Base-by-base conservation (phyloP, 2,888 invertebrate species). In the Meloe dianella region DNA sequence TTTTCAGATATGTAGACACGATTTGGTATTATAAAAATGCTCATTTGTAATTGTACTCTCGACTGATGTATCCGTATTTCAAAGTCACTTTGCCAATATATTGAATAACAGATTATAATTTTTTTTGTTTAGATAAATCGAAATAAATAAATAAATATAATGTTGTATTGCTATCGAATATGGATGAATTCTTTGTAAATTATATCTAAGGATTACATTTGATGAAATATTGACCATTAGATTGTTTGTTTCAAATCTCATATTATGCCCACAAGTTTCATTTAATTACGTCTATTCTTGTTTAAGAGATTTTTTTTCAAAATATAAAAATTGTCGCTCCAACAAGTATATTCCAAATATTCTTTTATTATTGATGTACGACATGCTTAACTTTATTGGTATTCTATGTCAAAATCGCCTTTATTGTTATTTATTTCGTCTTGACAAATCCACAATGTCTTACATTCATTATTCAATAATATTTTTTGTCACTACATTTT, bases 1-100 rank as follows among this genome's bases (percentile, higher is more conserved):
- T 59, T 38, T 22, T 7, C 3, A 17, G n/a, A 38, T 35, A 59
- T 10, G 22, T 35, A 35, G 10, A 38, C 14, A 9, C 22, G 24
- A 35, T 59, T 59, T 59, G 8, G 17, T 58, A 30, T n/a, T 58
- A 58, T 35, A 59, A 59, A 35, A 59, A 59, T 57, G n/a, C 17
- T 17, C 41, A 41, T 41, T 41, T 41, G 14, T 41, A 7, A 6
- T 17, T 10, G 6, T 41, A 12, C 12, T n/a, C 6, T n/a, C 6
- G 41, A 41, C 6, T 17, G 17, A 14, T 6, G 41, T 41, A 41
- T 41, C 17, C 17, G 1, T 41, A 41, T 17, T 7, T 3, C 12
- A 24, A 54, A 54, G 12, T 54, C 54, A 54, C 24, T 54, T 14
- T 22, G 8, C 1, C 22, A 54, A 24, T 12, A 12, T 54, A 1